Evolutionary conservation across 35 echinoderm and acorn worm species (phyloP), one percentile per base, ranked within the genome.

Genomic region (Ptychodera flava): DNA sequence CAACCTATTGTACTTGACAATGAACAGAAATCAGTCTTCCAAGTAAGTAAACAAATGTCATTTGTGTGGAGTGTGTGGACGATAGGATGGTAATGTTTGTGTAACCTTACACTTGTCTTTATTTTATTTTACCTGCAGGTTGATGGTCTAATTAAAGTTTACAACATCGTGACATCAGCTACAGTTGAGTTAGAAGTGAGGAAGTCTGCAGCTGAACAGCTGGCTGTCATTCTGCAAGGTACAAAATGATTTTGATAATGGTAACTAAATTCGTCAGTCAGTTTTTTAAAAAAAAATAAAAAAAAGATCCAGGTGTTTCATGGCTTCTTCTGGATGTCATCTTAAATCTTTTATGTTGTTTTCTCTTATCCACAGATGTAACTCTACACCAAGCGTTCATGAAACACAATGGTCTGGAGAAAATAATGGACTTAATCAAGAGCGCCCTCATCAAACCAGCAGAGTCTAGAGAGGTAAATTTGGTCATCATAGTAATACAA

Each of bases 211-310:
- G 85, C 89, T 0, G 90, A 94, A 53, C 96, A 99, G 76, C 87
- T 94, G 30, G 92, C 93, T 28, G 90, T 99, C 31, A 92, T 99
- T 30, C 76, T 99, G 30, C 92, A 99, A 94, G 96, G 96, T 99
- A 29, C n/a, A n/a, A n/a, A n/a, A n/a, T n/a, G n/a, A n/a, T n/a
- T n/a, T n/a, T n/a, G n/a, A n/a, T n/a, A n/a, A n/a, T n/a, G n/a
- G n/a, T n/a, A n/a, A n/a, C n/a, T n/a, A n/a, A n/a, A n/a, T n/a
- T n/a, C n/a, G n/a, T n/a, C n/a, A n/a, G n/a, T n/a, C n/a, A n/a
- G n/a, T n/a, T n/a, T n/a, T n/a, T n/a, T n/a, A n/a, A n/a, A n/a
- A n/a, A n/a, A n/a, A n/a, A n/a, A n/a, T n/a, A n/a, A n/a, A n/a
- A n/a, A n/a, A n/a, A n/a, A n/a, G n/a, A n/a, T n/a, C n/a, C n/a